Conservation (phyloP, 92 coral and sea anemone species). For the Micromussa lordhowensis region DNA sequence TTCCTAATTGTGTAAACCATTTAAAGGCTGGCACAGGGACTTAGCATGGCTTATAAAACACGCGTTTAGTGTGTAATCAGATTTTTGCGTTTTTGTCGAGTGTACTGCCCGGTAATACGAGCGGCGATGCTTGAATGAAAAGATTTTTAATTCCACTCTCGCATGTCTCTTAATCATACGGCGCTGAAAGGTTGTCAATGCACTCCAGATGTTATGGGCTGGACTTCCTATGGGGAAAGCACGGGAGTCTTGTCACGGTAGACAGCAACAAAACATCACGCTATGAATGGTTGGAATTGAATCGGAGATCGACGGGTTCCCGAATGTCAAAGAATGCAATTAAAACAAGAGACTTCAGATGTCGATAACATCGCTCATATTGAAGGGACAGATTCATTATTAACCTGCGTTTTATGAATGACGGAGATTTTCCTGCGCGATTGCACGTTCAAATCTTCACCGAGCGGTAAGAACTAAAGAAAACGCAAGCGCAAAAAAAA, state of each 20-base stretch:
- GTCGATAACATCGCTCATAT: background rate
- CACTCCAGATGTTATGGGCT: slow-evolving; percentile 24
- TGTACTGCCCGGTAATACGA: slow-evolving; percentile 8
- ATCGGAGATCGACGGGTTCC: background rate
- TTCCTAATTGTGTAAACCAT: background rate
- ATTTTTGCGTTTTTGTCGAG: slow-evolving; percentile 28
- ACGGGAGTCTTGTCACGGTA: slow-evolving; percentile 15
- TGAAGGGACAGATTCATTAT: background rate
- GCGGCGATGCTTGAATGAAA: slow-evolving; percentile 14
- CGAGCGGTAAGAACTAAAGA: background rate
- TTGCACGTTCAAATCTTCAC: background rate
- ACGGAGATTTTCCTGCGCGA: background rate
- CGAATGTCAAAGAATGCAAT: background rate
- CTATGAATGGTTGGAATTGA: slow-evolving; percentile 1
- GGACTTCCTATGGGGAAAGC: slow-evolving; percentile 10
- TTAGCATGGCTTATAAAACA: background rate
- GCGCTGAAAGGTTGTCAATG: slow-evolving; percentile 25
- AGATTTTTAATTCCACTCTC: background rate
- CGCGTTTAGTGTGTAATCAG: slow-evolving; percentile 19
- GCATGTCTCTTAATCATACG: slow-evolving; percentile 22
- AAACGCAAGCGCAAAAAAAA: background rate
- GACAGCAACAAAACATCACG: slow-evolving; percentile 6
- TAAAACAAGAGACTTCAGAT: background rate
- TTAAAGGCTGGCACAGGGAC: background rate
- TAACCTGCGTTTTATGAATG: background rate